Evolutionary conservation across 1,140 invertebrate species (phyloP).

Genomic region (Tetragonula clypearis): DNA sequence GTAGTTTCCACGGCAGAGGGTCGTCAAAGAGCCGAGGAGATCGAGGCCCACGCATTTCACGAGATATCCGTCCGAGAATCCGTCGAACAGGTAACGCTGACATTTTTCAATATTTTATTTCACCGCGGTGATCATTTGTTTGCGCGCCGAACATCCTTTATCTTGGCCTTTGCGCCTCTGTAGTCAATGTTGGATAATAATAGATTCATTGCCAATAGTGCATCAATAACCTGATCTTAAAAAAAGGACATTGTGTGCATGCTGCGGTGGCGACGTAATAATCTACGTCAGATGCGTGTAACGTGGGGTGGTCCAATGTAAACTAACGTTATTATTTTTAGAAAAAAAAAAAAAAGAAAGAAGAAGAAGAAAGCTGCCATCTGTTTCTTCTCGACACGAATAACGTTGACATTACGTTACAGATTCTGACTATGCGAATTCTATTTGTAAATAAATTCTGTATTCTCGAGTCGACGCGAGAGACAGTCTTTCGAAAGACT

Average conservation of each 20-base stretch:
- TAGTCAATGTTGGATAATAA: neutral
- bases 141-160: neutral
- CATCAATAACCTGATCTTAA: neutral
- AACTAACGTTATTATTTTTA: neutral
- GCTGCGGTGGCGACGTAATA: neutral
- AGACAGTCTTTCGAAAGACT: too few relatives aligned
- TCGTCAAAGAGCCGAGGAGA: slow-evolving; percentile 87
- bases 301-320: neutral
- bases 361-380: too few relatives aligned
- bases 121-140: neutral
- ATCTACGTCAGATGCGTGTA: neutral
- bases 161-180: neutral
- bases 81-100: slow-evolving; percentile 85
- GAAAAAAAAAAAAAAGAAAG: neutral
- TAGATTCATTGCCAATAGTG: neutral
- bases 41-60: slow-evolving; percentile 91
- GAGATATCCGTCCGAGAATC: slow-evolving; percentile 92
- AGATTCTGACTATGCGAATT: too few relatives aligned
- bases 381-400: too few relatives aligned
- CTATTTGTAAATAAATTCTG: too few relatives aligned
- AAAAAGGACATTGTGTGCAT: neutral
- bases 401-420: too few relatives aligned
- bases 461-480: too few relatives aligned
- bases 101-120: neutral
- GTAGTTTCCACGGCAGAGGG: slow-evolving; percentile 89